Evolutionary conservation across 2,888 invertebrate species (phyloP), one percentile per base, ranked within the genome.

Genomic region (Eulithis prunata): DNA sequence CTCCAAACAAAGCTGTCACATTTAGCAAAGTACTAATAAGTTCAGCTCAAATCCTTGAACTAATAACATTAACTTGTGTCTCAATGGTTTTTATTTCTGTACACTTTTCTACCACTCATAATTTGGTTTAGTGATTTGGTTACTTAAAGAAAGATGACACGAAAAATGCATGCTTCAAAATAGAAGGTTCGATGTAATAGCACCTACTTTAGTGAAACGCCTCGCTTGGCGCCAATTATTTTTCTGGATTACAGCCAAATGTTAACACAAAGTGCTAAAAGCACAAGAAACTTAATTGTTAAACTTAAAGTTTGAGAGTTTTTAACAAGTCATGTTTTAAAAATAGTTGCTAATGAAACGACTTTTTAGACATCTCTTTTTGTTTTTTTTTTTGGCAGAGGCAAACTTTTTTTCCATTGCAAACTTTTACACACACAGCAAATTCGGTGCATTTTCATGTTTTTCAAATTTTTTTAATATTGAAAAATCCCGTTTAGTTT

Each of bases 171-270:
- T 12, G 14, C 10, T 49, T 14, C 21, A 49, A 49, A 49, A 4
- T 21, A 21, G 14, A 47, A 14, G 11, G 5, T 49, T 21, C 49
- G 11, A 49, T 49, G 49, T 8, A 14, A 14, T 10, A 47, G 21
- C 13, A 47, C 6, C 57, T 45, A 62, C 71, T 71, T 53, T 64
- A 69, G 74, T 73, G 75, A 75, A 81, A 78, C 75, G 76, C 75
- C 78, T 78, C 79, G 78, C 79, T 84, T 84, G 82, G 83, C 83
- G 79, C 82, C 87, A 88, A 89, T 90, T 89, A 90, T 80, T 88
- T 89, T 90, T 90, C 89, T 90, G 89, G 89, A 84, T 84, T 84
- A 81, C 74, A 74, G 88, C 90, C 89, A 89, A 90, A 82, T 74
- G 81, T 75, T 78, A 76, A 74, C 73, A 60, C 64, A 38, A 61